Conservation (phyloP, 2,797 vertebrate genomes). For the Botia kubotai region DNA sequence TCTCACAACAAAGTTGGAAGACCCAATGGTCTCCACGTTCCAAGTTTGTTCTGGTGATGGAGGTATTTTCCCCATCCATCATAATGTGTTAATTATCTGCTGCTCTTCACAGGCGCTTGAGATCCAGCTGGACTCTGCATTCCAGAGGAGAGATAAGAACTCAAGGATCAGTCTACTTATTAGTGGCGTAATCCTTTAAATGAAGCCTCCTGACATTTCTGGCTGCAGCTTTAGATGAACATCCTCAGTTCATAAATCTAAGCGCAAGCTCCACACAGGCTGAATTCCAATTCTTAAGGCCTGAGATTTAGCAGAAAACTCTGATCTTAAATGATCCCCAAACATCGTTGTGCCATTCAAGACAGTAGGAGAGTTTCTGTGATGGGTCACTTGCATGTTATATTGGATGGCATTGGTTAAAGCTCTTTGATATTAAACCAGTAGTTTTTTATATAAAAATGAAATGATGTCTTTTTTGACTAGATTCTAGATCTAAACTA, state of each 20-base stretch:
- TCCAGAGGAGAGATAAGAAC: slow-evolving; percentile 63
- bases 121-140: slow-evolving; percentile 65
- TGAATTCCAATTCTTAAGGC: slow-evolving; percentile 37
- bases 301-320: slow-evolving; percentile 24
- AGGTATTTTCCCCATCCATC: slow-evolving; percentile 60
- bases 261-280: slow-evolving; percentile 41
- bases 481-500: not conserved
- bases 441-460: no score
- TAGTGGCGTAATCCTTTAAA: slow-evolving; percentile 73
- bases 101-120: slow-evolving; percentile 64
- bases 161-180: slow-evolving; percentile 69
- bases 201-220: slow-evolving; percentile 65
- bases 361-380: not conserved
- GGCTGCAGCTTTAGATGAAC: slow-evolving; percentile 58
- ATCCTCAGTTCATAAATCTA: slow-evolving; percentile 63
- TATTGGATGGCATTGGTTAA: not conserved
- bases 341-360: slow-evolving; percentile 28
- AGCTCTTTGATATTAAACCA: not conserved
- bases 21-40: slow-evolving; percentile 55
- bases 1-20: slow-evolving; percentile 36
- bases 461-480: no score
- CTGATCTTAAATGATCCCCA: slow-evolving; percentile 25
- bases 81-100: slow-evolving; percentile 69
- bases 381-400: not conserved
- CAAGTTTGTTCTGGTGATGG: slow-evolving; percentile 47